Base-by-base conservation (phyloP, 2,797 vertebrate species). In the Holocentrus rufus region DNA sequence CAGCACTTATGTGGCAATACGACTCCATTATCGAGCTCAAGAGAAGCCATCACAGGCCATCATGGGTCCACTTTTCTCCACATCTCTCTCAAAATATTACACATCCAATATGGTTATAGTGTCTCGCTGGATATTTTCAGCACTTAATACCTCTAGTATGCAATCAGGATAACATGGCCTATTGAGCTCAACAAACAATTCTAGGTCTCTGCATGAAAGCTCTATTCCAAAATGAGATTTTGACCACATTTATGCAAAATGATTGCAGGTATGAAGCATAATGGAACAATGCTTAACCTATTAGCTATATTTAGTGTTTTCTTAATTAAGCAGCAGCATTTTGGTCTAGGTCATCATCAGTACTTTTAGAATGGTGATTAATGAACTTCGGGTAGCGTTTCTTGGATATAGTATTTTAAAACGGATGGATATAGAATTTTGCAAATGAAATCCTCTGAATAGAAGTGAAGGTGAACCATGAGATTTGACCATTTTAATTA, bases 11-110 rank as follows among this genome's bases (percentile, higher is more conserved):
- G 65, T 18, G 1, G 60, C 57, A 68, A 66, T 42, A 30, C 23
- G 10, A 50, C 78, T 80, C 78, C 84, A 82, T 86, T 85, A 87
- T 71, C 46, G n/a, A 53, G 42, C 78, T 83, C 64, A 13, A 74
- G 70, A 65, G 76, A 69, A 62, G 70, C 74, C 74, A 86, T 81
- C 71, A 57, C 8, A 34, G 17, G 54, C 65, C 61, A 78, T 79
- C 69, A 44, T 11, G 34, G 39, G 36, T 39, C 54, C 76, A 75
- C 67, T 82, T 82, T 80, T 79, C 49, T 63, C 66, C 27, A 25
- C 0, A 2, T 65, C 50, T 61, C 31, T 63, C 72, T 74, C 20
- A 66, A 73, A 82, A 84, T 79, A 79, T 65, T 31, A 65, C 75
- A 54, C 78, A 65, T 69, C 34, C 77, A 53, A 77, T 57, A 20